phyloP scores from a whole-genome alignment of 2,888 invertebrate genomes.

The Vanessa cardui region DNA sequence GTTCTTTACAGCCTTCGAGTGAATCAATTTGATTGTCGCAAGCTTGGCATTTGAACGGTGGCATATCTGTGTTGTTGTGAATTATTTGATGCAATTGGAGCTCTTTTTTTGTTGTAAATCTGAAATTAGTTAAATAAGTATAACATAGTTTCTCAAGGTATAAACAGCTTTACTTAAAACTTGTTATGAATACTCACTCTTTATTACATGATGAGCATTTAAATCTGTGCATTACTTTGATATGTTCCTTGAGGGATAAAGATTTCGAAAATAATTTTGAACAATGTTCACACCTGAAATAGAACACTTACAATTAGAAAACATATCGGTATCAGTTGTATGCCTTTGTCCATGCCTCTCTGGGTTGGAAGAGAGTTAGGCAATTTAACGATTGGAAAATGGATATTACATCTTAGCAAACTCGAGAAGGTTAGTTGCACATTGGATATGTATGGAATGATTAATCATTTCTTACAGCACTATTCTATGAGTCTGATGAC shows the following conservation, averaged over 20 bases:
- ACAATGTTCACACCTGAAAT: slow-evolving; percentile 68
- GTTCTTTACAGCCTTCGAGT: slow-evolving; percentile 61
- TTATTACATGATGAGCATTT: slow-evolving; percentile 63
- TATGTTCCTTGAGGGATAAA: slow-evolving; percentile 58
- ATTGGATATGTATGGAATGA: no score
- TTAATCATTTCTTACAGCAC: background rate
- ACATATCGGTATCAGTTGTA: background rate
- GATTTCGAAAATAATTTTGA: slow-evolving; percentile 63
- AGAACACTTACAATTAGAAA: background rate
- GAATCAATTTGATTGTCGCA: slow-evolving; percentile 58
- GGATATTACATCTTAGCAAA: no score
- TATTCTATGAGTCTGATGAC: background rate
- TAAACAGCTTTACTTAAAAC: background rate
- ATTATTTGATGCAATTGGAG: slow-evolving; percentile 61
- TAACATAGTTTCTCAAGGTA: background rate
- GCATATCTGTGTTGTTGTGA: slow-evolving; percentile 58
- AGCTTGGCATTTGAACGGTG: slow-evolving; percentile 63
- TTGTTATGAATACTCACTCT: slow-evolving; percentile 57
- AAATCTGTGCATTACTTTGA: slow-evolving; percentile 59
- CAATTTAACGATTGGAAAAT: no score
- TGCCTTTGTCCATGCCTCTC: no score
- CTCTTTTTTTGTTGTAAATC: slow-evolving; percentile 66
- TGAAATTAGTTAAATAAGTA: slow-evolving; percentile 42
- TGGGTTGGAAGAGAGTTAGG: no score
- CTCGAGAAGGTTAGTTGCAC: no score